Conservation (phyloP, 2,797 vertebrate genomes). For the Falco berigora region DNA sequence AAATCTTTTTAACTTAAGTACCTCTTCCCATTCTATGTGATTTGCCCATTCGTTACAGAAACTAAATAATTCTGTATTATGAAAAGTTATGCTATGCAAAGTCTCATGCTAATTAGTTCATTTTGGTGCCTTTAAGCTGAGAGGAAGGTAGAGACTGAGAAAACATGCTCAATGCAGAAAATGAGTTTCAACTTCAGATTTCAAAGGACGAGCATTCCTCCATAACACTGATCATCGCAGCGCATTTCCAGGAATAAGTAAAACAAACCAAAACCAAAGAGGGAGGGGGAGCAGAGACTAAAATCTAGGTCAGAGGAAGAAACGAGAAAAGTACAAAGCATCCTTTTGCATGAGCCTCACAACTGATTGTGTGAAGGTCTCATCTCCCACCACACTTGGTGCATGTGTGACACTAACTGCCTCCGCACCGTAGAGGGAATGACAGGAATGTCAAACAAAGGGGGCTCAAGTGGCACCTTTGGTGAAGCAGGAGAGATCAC, state of each 20-base stretch:
- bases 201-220: slow-evolving; percentile 30
- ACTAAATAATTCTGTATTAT: not conserved
- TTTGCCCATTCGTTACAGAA: not conserved
- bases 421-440: not conserved
- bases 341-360: not conserved
- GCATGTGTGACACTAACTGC: not conserved
- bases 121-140: not conserved
- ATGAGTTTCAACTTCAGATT: not conserved
- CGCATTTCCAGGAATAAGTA: slow-evolving; percentile 29
- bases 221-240: not conserved
- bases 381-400: not conserved
- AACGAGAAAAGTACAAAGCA: not conserved
- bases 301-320: slow-evolving; percentile 36
- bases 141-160: not conserved
- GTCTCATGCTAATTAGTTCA: not conserved
- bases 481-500: not conserved
- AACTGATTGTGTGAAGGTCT: not conserved
- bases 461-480: not conserved
- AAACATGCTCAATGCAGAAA: not conserved
- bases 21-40: not conserved
- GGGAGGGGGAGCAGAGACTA: not conserved
- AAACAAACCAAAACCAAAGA: slow-evolving; percentile 17
- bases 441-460: not conserved
- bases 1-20: not conserved
- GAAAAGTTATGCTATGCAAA: not conserved